Evolutionary conservation across 2,888 invertebrate genomes (phyloP).

Genomic region (Lacanobia wlatinum): DNA sequence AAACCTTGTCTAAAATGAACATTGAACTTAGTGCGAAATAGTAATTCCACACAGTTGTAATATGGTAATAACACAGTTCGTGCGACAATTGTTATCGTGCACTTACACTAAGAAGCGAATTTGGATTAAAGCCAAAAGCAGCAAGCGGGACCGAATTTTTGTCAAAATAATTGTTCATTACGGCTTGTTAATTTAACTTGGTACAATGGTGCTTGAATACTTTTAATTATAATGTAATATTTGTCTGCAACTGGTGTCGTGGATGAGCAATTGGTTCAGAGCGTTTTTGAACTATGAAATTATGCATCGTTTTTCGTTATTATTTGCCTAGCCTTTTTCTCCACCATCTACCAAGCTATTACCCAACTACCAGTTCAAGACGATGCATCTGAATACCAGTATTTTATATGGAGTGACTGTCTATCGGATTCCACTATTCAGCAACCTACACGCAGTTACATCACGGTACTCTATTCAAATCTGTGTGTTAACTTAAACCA

Average conservation of each 20-base stretch:
- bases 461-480: background rate
- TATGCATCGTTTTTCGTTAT: background rate
- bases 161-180: constrained; percentile 48
- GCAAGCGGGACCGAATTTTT: constrained; percentile 44
- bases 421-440: background rate
- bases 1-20: background rate
- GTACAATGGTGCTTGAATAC: constrained; percentile 27
- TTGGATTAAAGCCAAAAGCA: constrained; percentile 54
- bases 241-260: background rate
- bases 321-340: background rate
- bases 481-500: background rate
- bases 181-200: constrained; percentile 43
- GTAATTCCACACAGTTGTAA: background rate
- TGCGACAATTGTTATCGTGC: constrained; percentile 31
- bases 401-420: background rate
- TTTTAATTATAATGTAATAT: constrained; percentile 32
- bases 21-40: background rate
- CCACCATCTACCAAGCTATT: background rate
- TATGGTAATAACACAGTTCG: constrained; percentile 21
- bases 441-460: background rate
- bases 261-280: background rate
- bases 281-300: background rate
- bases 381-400: background rate
- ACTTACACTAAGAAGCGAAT: constrained; percentile 45
- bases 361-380: background rate